Evolutionary conservation across 1,140 invertebrate genomes (phyloP).

Genomic region (Drosophila burlai): DNA sequence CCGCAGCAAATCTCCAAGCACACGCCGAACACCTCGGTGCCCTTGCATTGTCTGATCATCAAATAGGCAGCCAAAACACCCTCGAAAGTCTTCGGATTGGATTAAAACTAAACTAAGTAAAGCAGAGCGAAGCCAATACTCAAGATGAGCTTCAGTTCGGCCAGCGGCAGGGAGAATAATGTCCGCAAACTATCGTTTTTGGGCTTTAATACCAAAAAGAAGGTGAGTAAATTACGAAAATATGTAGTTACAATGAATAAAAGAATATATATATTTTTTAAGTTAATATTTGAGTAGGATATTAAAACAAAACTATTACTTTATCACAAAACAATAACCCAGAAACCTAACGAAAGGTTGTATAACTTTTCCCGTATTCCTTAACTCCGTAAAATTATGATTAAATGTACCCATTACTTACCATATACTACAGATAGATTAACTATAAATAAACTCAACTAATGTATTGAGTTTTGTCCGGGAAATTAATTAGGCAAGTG

Average conservation of each 20-base stretch:
- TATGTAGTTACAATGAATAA: too few relatives aligned
- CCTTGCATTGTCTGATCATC: slow-evolving; percentile 64
- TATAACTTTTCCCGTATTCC: not conserved
- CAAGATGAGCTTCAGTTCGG: slow-evolving; percentile 82
- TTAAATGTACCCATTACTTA: not conserved
- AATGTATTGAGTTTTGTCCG: slow-evolving; percentile 28
- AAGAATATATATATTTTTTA: too few relatives aligned
- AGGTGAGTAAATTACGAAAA: slow-evolving; percentile 57
- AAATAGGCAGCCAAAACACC: slow-evolving; percentile 44
- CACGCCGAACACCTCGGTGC: slow-evolving; percentile 50
- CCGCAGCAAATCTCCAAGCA: slow-evolving; percentile 47
- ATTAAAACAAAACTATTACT: too few relatives aligned
- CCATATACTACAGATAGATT: slow-evolving; percentile 19
- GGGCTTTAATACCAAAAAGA: slow-evolving; percentile 82
- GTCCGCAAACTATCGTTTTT: slow-evolving; percentile 80
- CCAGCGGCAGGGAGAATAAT: slow-evolving; percentile 77
- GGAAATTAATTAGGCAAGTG: slow-evolving; percentile 45
- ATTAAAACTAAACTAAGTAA: slow-evolving; percentile 10
- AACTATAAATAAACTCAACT: slow-evolving; percentile 27
- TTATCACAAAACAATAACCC: not conserved
- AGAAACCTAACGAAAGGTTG: not conserved
- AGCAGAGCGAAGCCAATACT: slow-evolving; percentile 2
- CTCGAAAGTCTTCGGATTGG: slow-evolving; percentile 10
- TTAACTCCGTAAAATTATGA: not conserved
- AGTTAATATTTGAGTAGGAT: too few relatives aligned